Evolutionary conservation across 2,113 vertebrate species (phyloP).

Genomic region (Boleophthalmus pectinirostris): DNA sequence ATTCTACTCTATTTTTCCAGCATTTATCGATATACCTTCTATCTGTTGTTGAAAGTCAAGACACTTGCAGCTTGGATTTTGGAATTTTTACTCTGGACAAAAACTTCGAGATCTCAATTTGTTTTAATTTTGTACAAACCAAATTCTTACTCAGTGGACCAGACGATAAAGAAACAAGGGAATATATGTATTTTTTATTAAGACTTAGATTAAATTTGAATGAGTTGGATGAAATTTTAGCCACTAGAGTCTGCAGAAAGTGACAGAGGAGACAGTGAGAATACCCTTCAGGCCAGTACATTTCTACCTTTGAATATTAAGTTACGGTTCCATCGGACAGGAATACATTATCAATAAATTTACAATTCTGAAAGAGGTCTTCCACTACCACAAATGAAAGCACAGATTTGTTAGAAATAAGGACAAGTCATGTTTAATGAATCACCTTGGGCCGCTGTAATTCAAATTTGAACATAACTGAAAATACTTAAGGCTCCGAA

Average conservation of each 20-base stretch:
- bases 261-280: slow-evolving; percentile 1
- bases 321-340: slow-evolving; percentile 8
- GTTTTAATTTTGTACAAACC: too few relatives aligned
- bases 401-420: slow-evolving; percentile 33
- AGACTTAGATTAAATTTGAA: not conserved
- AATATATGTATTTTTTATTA: slow-evolving; percentile 17
- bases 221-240: not conserved
- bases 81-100: too few relatives aligned
- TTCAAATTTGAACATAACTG: slow-evolving; percentile 42
- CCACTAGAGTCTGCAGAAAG: slow-evolving; percentile 18
- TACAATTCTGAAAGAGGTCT: slow-evolving; percentile 13
- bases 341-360: slow-evolving; percentile 32
- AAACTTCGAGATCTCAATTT: too few relatives aligned
- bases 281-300: slow-evolving; percentile 11
- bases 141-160: not conserved
- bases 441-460: slow-evolving; percentile 22
- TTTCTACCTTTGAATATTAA: slow-evolving; percentile 25
- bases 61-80: too few relatives aligned
- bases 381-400: slow-evolving; percentile 28
- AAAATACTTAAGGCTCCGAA: slow-evolving; percentile 23
- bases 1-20: too few relatives aligned
- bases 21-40: too few relatives aligned
- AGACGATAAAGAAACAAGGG: slow-evolving; percentile 33
- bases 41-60: too few relatives aligned
- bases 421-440: slow-evolving; percentile 37